A percentile compares a stretch with the other conserved stretches of the same genome.
Conservation (phyloP, 2,797 vertebrate genomes). For the Acipenser transmontanus region DNA sequence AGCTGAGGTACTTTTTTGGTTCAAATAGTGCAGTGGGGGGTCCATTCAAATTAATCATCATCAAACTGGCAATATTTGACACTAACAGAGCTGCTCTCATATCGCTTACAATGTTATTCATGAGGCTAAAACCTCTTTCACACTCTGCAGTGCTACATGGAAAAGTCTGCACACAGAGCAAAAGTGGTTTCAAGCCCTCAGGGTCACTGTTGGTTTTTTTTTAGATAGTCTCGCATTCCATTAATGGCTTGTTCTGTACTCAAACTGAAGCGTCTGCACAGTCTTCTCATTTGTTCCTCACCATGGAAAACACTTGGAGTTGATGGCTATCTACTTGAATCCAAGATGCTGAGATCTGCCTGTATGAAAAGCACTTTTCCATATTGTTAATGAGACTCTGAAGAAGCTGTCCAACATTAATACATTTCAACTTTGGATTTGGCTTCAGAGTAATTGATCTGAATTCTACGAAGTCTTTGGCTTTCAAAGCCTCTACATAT, state of each 20-base stretch:
- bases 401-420: background rate
- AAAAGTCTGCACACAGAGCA: too few species aligned
- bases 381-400: conserved; percentile 8
- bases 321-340: too few species aligned
- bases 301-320: background rate
- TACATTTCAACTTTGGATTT: background rate
- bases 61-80: too few species aligned
- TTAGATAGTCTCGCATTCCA: conserved; percentile 7
- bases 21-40: too few species aligned
- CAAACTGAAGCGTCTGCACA: conserved; percentile 11
- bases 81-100: too few species aligned
- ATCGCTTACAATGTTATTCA: too few species aligned
- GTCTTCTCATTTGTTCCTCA: conserved; percentile 11
- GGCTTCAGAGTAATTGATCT: background rate
- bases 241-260: conserved; percentile 8
- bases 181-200: too few species aligned
- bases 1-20: too few species aligned
- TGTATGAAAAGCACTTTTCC: conserved; percentile 13
- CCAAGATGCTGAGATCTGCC: background rate
- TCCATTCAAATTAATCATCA: too few species aligned
- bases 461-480: background rate
- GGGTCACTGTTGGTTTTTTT: too few species aligned
- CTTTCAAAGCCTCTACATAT: background rate
- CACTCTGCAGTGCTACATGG: too few species aligned
- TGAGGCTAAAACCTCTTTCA: too few species aligned